Conservation (phyloP, 2,888 invertebrate species). For the Amphimallon solstitiale region DNA sequence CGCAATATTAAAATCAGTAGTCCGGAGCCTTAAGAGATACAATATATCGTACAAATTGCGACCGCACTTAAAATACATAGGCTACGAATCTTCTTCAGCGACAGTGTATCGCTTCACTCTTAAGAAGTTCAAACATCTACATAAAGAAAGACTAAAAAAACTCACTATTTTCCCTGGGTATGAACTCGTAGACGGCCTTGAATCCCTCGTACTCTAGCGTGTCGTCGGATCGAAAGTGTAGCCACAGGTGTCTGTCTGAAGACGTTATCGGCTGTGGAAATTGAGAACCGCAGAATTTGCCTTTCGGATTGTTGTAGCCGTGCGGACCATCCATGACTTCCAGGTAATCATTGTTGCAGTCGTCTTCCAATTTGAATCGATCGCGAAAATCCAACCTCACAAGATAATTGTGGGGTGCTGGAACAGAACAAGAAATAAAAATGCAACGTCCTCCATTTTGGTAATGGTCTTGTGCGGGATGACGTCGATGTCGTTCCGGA, state of each 20-base stretch:
- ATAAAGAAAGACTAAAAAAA: slow-evolving; percentile 41
- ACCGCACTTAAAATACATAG: too few species aligned
- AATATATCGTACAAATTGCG: too few species aligned
- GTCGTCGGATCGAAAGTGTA: slow-evolving; percentile 82
- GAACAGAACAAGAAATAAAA: slow-evolving; percentile 49
- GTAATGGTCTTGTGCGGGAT: too few species aligned
- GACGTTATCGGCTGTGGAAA: slow-evolving; percentile 80
- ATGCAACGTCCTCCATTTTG: background rate
- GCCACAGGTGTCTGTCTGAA: slow-evolving; percentile 79
- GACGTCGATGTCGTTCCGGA: too few species aligned
- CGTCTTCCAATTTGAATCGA: slow-evolving; percentile 77
- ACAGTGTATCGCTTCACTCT: too few species aligned
- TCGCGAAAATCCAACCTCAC: slow-evolving; percentile 84
- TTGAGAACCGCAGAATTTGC: slow-evolving; percentile 76
- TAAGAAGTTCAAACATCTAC: too few species aligned
- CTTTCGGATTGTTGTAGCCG: slow-evolving; percentile 74
- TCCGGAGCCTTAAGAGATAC: too few species aligned
- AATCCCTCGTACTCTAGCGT: slow-evolving; percentile 84
- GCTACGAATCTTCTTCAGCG: too few species aligned
- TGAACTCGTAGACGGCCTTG: slow-evolving; percentile 77
- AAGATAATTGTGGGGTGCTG: slow-evolving; percentile 71
- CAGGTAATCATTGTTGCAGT: slow-evolving; percentile 83
- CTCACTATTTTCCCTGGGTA: slow-evolving; percentile 70
- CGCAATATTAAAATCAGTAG: too few species aligned
- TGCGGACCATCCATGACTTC: slow-evolving; percentile 86